phyloP scores from a whole-genome alignment of 2,797 vertebrate species.

The Centropyge bicolor region DNA sequence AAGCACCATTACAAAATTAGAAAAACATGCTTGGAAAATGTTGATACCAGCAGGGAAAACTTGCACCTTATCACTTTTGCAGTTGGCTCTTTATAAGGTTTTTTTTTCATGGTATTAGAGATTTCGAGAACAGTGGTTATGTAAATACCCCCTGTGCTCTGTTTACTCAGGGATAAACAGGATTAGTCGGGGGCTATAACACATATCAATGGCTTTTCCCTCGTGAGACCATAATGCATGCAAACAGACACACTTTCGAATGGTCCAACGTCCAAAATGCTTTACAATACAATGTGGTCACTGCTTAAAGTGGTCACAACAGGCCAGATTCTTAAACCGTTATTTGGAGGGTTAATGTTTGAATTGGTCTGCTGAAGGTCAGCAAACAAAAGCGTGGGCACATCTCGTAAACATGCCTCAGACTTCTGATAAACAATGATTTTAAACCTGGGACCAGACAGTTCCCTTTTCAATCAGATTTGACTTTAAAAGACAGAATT shows the following conservation, averaged over 20 bases:
- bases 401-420: constrained; percentile 27
- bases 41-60: neutral
- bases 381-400: constrained; percentile 45
- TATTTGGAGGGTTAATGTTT: constrained; percentile 67
- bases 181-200: neutral
- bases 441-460: constrained; percentile 9
- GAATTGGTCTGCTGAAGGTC: constrained; percentile 45
- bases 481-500: neutral
- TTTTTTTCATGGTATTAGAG: constrained; percentile 11
- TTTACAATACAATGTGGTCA: constrained; percentile 25
- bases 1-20: neutral
- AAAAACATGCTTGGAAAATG: neutral
- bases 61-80: constrained; percentile 6
- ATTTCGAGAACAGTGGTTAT: neutral
- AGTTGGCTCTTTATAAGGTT: neutral
- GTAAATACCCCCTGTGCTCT: neutral
- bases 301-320: constrained; percentile 21
- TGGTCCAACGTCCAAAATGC: constrained; percentile 11
- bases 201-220: neutral
- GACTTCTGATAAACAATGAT: constrained; percentile 7
- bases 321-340: constrained; percentile 16
- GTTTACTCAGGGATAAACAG: constrained; percentile 18
- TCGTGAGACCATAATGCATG: neutral
- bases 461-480: constrained; percentile 9
- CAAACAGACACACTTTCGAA: neutral